Conservation (phyloP, 2,113 vertebrate species). For the Platichthys flesus region DNA sequence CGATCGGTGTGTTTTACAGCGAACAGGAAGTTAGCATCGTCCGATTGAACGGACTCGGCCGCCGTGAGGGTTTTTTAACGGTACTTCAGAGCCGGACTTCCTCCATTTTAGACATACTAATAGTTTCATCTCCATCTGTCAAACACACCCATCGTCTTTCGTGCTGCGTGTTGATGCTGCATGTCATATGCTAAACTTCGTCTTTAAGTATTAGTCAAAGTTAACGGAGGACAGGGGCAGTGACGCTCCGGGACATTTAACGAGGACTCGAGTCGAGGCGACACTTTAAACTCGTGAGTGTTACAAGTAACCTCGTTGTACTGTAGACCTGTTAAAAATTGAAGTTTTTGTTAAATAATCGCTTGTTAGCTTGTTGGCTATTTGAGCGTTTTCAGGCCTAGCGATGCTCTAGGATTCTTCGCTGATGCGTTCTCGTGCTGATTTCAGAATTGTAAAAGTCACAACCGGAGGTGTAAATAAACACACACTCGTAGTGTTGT, state of each 20-base stretch:
- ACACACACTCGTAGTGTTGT: background rate
- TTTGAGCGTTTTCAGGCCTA: conserved; percentile 29
- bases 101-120: no score
- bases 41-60: conserved; percentile 2
- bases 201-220: background rate
- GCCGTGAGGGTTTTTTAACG: background rate
- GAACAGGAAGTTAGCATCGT: conserved; percentile 16
- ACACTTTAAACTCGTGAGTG: no score
- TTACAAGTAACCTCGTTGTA: no score
- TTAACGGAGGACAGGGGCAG: background rate
- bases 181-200: conserved; percentile 28
- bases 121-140: background rate
- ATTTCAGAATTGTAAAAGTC: background rate
- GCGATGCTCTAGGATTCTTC: background rate
- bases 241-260: background rate
- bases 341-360: no score
- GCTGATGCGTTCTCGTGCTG: background rate
- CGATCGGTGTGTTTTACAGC: no score
- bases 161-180: background rate
- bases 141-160: background rate
- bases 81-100: background rate
- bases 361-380: background rate
- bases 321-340: no score
- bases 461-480: background rate
- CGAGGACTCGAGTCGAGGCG: background rate